Evolutionary conservation across 2,888 invertebrate genomes (phyloP).

Genomic region (Rambutsinella grinnellia): DNA sequence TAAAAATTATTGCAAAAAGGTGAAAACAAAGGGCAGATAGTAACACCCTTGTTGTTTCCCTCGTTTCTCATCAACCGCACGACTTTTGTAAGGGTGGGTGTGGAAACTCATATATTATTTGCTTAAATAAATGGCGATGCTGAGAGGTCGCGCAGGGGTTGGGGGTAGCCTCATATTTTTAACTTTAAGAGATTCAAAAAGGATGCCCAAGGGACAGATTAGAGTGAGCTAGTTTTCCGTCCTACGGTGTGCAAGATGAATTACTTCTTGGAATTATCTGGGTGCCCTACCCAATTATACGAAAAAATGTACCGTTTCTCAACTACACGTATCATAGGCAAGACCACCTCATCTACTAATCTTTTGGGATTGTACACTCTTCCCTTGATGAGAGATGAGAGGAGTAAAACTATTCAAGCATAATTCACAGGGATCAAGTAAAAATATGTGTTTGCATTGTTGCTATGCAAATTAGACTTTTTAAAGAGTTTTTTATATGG

Average conservation of each 20-base stretch:
- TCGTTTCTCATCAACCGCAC: neutral
- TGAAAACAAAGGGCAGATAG: conserved; percentile 54
- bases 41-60: conserved; percentile 35
- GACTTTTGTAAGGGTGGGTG: conserved; percentile 3
- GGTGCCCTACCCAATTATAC: neutral
- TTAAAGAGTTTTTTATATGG: neutral
- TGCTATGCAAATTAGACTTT: conserved; percentile 37
- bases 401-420: conserved; percentile 3
- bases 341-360: neutral
- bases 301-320: too few relatives aligned
- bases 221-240: too few relatives aligned
- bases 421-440: conserved; percentile 26
- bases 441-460: conserved; percentile 30
- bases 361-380: conserved; percentile 4
- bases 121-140: neutral
- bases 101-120: neutral
- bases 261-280: too few relatives aligned
- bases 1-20: conserved; percentile 34
- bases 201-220: too few relatives aligned
- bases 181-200: too few relatives aligned
- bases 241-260: neutral
- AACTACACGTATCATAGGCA: too few relatives aligned
- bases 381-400: neutral
- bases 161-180: too few relatives aligned
- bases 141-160: neutral